Evolutionary conservation across 2,888 invertebrate species (phyloP).

Genomic region (Pocota personata): DNA sequence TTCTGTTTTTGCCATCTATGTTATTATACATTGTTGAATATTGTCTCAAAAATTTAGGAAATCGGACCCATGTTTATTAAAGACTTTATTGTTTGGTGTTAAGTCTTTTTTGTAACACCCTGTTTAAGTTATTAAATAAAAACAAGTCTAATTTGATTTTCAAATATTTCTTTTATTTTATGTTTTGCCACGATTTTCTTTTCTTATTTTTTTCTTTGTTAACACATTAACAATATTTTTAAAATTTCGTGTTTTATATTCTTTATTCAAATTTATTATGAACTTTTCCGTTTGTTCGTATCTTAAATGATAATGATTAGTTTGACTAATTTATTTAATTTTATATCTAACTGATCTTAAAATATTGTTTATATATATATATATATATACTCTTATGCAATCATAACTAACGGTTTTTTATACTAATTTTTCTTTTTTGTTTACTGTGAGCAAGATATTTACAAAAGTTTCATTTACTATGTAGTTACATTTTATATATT

Average conservation of each 20-base stretch:
- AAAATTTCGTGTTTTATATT: constrained; percentile 27
- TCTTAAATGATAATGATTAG: constrained; percentile 67
- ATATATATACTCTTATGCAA: constrained; percentile 55
- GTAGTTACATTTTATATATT: constrained; percentile 43
- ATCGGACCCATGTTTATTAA: too few relatives aligned
- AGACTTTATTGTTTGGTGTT: too few relatives aligned
- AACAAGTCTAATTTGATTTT: background rate
- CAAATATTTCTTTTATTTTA: constrained; percentile 56
- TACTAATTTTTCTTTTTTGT: constrained; percentile 10
- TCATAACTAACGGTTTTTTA: constrained; percentile 45
- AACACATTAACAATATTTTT: constrained; percentile 59
- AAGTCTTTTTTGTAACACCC: too few relatives aligned
- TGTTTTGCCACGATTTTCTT: constrained; percentile 41
- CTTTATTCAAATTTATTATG: constrained; percentile 30
- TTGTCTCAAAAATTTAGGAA: too few relatives aligned
- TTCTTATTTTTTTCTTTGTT: constrained; percentile 39
- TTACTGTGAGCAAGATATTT: constrained; percentile 63
- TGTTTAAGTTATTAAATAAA: too few relatives aligned
- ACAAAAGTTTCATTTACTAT: constrained; percentile 36
- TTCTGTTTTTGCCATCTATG: too few relatives aligned
- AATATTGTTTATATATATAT: too few relatives aligned
- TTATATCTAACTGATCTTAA: constrained; percentile 66
- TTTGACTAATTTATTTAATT: constrained; percentile 64
- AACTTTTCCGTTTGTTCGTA: constrained; percentile 51
- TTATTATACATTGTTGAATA: too few relatives aligned